Percentiles rank a stretch among this genome's conserved stretches.
Evolutionary conservation across 2,113 vertebrate species (phyloP).

Genomic region (Sorex araneus): DNA sequence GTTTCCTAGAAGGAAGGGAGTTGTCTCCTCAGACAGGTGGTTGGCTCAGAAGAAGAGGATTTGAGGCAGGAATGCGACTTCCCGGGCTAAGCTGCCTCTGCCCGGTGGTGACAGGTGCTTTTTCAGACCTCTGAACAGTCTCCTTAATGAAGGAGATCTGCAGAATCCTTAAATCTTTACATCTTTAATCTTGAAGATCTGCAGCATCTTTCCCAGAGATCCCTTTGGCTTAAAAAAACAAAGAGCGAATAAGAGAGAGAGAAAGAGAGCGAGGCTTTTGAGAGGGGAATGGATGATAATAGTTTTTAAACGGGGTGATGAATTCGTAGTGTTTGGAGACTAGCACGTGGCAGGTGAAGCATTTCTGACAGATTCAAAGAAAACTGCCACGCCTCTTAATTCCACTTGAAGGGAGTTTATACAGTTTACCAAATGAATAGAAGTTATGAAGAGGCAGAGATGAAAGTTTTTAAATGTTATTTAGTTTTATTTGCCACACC

Average conservation of each 20-base stretch:
- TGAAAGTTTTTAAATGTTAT: slow-evolving; percentile 9
- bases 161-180: too few relatives aligned
- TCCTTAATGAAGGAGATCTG: not conserved
- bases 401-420: slow-evolving; percentile 25
- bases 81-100: not conserved
- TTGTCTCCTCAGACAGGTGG: not conserved
- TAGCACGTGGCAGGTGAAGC: not conserved
- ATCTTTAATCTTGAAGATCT: too few relatives aligned
- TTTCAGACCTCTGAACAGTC: not conserved
- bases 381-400: slow-evolving; percentile 9
- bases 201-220: not conserved
- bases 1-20: not conserved
- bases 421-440: slow-evolving; percentile 33
- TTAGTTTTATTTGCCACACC: too few relatives aligned
- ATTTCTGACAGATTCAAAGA: slow-evolving; percentile 44
- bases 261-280: slow-evolving; percentile 34
- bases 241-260: slow-evolving; percentile 33
- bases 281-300: slow-evolving; percentile 44
- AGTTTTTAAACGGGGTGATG: slow-evolving; percentile 49
- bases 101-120: not conserved
- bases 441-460: slow-evolving; percentile 20
- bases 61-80: not conserved
- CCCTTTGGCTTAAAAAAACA: slow-evolving; percentile 45
- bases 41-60: not conserved
- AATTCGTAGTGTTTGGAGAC: not conserved